phyloP scores from a whole-genome alignment of 1,140 invertebrate species.

The Portunus trituberculatus region DNA sequence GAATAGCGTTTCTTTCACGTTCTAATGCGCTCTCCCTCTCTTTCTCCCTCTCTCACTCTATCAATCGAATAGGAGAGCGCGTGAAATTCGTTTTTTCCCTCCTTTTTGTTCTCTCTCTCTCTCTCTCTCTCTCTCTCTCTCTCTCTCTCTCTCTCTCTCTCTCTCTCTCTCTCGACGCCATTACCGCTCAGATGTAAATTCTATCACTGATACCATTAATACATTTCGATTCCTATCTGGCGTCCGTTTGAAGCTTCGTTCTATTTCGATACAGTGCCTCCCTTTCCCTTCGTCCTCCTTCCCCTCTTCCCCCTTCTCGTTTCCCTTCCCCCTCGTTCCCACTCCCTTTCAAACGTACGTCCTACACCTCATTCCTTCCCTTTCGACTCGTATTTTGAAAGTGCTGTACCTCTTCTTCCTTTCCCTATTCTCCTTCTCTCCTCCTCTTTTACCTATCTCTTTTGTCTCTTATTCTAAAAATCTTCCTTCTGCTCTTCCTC shows the following conservation, averaged over 20 bases:
- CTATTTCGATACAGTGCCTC: neutral
- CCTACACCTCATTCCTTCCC: too few species aligned
- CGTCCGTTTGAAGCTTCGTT: neutral
- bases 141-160: conserved; percentile 20
- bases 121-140: conserved; percentile 20
- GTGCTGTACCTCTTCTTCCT: too few species aligned
- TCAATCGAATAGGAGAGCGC: too few species aligned
- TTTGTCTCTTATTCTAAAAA: too few species aligned
- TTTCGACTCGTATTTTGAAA: too few species aligned
- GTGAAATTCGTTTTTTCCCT: too few species aligned
- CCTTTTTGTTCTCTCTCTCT: neutral
- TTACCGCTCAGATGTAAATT: neutral
- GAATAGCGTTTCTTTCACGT: neutral
- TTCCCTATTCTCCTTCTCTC: too few species aligned
- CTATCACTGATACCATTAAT: neutral
- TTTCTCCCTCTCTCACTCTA: neutral
- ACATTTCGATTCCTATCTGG: neutral
- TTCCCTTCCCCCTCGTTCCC: neutral
- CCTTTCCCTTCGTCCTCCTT: neutral
- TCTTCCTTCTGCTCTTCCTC: neutral
- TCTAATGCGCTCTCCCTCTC: neutral
- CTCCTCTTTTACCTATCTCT: too few species aligned
- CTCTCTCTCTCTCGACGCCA: conserved; percentile 9
- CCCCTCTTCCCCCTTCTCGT: neutral
- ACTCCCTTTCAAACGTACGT: neutral